Base-by-base conservation (phyloP, 2,888 invertebrate species). In the Gymnosoma rotundatum region DNA sequence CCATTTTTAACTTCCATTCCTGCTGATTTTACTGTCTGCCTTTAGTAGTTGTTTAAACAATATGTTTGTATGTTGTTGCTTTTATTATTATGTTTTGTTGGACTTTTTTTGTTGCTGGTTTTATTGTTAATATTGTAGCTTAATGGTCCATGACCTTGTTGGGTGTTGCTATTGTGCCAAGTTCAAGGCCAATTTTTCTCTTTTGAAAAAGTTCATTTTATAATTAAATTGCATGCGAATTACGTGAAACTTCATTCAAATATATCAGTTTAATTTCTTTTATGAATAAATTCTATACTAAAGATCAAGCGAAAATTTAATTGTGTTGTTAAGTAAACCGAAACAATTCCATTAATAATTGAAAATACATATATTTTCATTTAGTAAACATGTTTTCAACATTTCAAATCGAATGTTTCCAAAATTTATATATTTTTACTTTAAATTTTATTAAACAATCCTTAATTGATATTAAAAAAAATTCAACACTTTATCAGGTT, bases 111-210 rank as follows among this genome's bases (percentile, higher is more conserved):
- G 50, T 67, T 83, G 82, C 50, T 80, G 74, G 72, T 78, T 52
- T 79, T 83, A 61, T 78, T 74, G 75, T 75, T 80, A 5, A 2
- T 32, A 72, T 70, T 82, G 67, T 61, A 83, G 81, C 69, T 80
- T 81, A 83, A 81, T 87, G 86, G 85, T 86, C 87, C 86, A 86
- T 85, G 86, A 87, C 86, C 87, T 87, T 87, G 87, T 61, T 85
- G 80, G 66, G 69, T 83, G 82, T 78, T 78, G 83, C 79, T 72
- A 70, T 78, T 72, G 82, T 85, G 87, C 81, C 87, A 87, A 86
- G 87, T 87, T 87, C 87, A 87, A 87, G 87, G 87, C 87, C 87
- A 87, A 87, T 83, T 83, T 85, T 73, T 78, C 73, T 78, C 32
- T n/a, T 70, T 70, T 20, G 42, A 72, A 76, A 81, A 75, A 76